A percentile compares a stretch with the other conserved stretches of the same genome.
phyloP scores from a whole-genome alignment of 2,113 vertebrate genomes.

The Acrocephalus arundinaceus region DNA sequence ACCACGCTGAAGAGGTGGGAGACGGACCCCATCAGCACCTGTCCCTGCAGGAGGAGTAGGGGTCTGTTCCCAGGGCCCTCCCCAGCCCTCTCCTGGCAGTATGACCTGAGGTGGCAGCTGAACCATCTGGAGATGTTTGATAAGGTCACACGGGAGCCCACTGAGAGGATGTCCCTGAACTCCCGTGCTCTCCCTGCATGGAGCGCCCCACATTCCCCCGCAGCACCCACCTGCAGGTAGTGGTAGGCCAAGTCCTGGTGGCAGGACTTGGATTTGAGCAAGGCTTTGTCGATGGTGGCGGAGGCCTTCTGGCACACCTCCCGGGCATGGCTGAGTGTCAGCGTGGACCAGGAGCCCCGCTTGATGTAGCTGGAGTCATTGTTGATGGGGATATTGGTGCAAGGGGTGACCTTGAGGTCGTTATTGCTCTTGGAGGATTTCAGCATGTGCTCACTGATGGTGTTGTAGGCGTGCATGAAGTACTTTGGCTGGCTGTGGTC shows the following conservation, averaged over 20 bases:
- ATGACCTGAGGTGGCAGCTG: neutral
- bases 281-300: slow-evolving; percentile 91
- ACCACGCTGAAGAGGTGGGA: neutral
- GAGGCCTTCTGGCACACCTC: slow-evolving; percentile 94
- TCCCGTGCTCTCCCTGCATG: rapidly evolving
- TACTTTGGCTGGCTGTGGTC: slow-evolving; percentile 85
- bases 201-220: neutral
- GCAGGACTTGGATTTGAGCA: slow-evolving; percentile 97
- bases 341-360: slow-evolving; percentile 93
- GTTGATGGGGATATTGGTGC: slow-evolving; percentile 76
- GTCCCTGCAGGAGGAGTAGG: neutral
- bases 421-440: slow-evolving; percentile 94
- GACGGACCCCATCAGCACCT: neutral
- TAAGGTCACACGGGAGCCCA: rapidly evolving
- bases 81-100: neutral
- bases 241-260: slow-evolving; percentile 94
- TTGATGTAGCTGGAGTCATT: slow-evolving; percentile 88
- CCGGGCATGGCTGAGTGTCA: slow-evolving; percentile 92
- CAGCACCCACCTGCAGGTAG: slow-evolving; percentile 88
- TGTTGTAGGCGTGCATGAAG: slow-evolving; percentile 94
- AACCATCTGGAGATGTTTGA: neutral
- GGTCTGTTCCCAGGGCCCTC: neutral
- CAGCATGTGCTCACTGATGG: slow-evolving; percentile 92
- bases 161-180: neutral
- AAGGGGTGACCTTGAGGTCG: slow-evolving; percentile 75